Conservation (phyloP, 2,797 vertebrate species). For the Pampus argenteus region DNA sequence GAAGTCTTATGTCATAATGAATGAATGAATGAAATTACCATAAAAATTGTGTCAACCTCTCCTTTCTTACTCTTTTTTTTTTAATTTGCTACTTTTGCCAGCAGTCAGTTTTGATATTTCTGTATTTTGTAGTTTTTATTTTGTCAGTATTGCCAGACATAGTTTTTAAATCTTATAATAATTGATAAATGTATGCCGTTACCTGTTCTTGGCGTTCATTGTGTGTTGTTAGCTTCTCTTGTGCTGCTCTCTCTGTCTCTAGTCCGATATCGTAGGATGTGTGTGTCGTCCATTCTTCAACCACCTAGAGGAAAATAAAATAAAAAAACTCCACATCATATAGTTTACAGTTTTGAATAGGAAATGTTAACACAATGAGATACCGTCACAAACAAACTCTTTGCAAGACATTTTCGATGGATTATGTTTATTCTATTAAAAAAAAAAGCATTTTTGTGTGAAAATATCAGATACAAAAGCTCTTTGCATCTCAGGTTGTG, state of each 20-base stretch:
- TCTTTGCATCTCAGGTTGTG: slow-evolving; percentile 39
- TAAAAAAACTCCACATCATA: not conserved
- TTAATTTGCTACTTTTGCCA: too few relatives aligned
- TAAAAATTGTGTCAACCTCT: too few relatives aligned
- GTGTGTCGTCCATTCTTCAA: slow-evolving; percentile 79
- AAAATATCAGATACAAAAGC: slow-evolving; percentile 18
- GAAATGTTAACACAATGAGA: not conserved
- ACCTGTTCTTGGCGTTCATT: slow-evolving; percentile 84
- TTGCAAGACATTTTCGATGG: not conserved
- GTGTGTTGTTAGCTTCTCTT: slow-evolving; percentile 78
- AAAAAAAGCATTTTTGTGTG: not conserved
- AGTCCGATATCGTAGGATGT: slow-evolving; percentile 79
- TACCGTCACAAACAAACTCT: not conserved
- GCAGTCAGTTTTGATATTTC: too few relatives aligned
- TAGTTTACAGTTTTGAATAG: not conserved
- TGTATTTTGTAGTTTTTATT: not conserved
- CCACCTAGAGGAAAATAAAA: slow-evolving; percentile 73
- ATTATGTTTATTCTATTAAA: slow-evolving; percentile 13
- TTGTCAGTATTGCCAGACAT: not conserved
- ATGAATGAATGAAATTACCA: too few relatives aligned
- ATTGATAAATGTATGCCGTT: not conserved
- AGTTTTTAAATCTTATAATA: not conserved
- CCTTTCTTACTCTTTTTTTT: not conserved
- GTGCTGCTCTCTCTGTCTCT: slow-evolving; percentile 72
- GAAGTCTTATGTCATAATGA: too few relatives aligned